Percentiles rank a stretch among this genome's conserved stretches.
Conservation (phyloP, 1,140 invertebrate species). For the Lucilia sericata region DNA sequence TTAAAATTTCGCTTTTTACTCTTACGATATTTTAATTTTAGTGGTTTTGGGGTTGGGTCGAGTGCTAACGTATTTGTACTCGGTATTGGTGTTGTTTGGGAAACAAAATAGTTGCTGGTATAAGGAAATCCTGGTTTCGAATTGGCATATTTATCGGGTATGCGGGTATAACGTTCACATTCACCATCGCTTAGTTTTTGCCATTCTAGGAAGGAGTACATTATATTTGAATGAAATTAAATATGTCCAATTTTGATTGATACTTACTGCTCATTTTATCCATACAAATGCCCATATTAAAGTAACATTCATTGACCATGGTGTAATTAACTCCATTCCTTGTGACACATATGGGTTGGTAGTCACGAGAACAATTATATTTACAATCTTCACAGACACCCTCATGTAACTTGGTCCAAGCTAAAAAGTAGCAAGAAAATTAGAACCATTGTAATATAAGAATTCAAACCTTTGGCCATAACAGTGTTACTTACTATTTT, state of each 20-base stretch:
- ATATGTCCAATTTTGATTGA: neutral
- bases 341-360: slow-evolving; percentile 57
- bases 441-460: too few relatives aligned
- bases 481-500: slow-evolving; percentile 45
- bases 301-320: slow-evolving; percentile 61
- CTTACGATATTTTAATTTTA: neutral
- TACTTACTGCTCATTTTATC: slow-evolving; percentile 49
- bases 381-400: slow-evolving; percentile 56
- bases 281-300: slow-evolving; percentile 58
- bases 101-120: neutral
- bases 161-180: neutral
- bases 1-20: neutral
- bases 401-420: slow-evolving; percentile 49
- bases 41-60: neutral
- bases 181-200: neutral
- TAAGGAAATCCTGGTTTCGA: neutral
- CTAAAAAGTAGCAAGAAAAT: neutral
- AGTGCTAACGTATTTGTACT: neutral
- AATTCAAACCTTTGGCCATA: too few relatives aligned
- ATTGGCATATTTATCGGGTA: slow-evolving; percentile 13
- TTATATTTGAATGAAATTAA: neutral
- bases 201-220: neutral
- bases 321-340: slow-evolving; percentile 58
- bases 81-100: neutral
- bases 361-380: slow-evolving; percentile 54